Conservation (phyloP, 2,888 invertebrate genomes). For the Hermaeophaga mercurialis region DNA sequence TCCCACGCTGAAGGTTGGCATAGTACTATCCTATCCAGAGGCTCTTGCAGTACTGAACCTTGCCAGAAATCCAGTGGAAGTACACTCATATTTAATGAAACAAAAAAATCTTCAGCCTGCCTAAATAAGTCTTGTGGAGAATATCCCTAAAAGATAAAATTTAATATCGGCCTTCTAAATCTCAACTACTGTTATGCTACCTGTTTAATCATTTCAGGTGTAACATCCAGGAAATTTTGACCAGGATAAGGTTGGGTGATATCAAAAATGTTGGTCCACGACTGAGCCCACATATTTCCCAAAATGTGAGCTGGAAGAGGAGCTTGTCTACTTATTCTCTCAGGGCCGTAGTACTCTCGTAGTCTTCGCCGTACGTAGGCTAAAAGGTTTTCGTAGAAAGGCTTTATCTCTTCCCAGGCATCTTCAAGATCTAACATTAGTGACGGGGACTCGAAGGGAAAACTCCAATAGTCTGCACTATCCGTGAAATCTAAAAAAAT, state of each 20-base stretch:
- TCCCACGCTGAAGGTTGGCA: constrained; percentile 96
- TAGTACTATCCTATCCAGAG: constrained; percentile 73
- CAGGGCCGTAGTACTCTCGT: constrained; percentile 82
- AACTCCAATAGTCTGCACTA: constrained; percentile 88
- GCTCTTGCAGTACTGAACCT: constrained; percentile 82
- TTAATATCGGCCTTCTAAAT: background rate
- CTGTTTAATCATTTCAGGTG: constrained; percentile 80
- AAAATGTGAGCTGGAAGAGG: constrained; percentile 85
- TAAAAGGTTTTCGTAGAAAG: constrained; percentile 85
- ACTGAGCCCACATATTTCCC: constrained; percentile 91
- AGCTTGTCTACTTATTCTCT: constrained; percentile 77
- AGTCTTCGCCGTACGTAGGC: constrained; percentile 87
- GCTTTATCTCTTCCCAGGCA: constrained; percentile 83
- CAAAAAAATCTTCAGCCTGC: constrained; percentile 89
- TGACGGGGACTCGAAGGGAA: constrained; percentile 79
- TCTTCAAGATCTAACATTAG: constrained; percentile 80
- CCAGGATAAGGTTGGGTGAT: constrained; percentile 85
- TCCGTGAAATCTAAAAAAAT: constrained; percentile 76
- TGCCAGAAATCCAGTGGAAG: constrained; percentile 90
- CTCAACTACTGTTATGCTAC: constrained; percentile 50
- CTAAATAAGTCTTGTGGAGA: constrained; percentile 83
- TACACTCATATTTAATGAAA: constrained; percentile 84
- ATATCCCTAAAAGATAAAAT: constrained; percentile 67
- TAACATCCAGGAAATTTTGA: constrained; percentile 78
- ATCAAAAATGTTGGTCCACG: constrained; percentile 83